Percentiles rank a stretch among this genome's conserved stretches.
These are phyloP conservation scores for Sericinus montela DNA, from an alignment of 2,888 invertebrate species.

Conservation along the genomic window DNA sequence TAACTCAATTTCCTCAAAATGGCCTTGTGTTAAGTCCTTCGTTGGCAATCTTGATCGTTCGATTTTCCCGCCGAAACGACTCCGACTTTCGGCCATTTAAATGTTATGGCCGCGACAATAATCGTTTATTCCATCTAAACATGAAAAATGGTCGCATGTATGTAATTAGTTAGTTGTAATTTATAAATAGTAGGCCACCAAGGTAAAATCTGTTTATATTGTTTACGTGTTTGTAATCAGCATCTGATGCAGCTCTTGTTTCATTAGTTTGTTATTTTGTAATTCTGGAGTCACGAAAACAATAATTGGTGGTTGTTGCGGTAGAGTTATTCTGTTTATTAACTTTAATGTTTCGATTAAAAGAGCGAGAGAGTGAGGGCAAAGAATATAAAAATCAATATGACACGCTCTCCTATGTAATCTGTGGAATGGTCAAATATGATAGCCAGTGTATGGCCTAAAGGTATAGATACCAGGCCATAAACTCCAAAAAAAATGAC, in stretches of 20 bases:
- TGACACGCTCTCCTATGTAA: no score
- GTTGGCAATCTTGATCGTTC: constrained; percentile 3
- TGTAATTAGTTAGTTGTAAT: constrained; percentile 14
- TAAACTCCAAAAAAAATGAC: no score
- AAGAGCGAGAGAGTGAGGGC: no score
- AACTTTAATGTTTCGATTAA: no score
- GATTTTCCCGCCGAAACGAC: constrained; percentile 20
- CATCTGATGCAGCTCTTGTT: neutral
- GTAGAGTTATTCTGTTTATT: neutral
- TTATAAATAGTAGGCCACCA: constrained; percentile 6
- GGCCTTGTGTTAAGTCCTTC: constrained; percentile 10
- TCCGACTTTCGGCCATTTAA: constrained; percentile 17
- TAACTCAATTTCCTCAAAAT: constrained; percentile 7
- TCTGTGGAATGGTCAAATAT: no score
- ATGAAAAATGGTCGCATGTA: constrained; percentile 22
- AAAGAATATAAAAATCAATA: no score
- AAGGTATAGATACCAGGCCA: no score
- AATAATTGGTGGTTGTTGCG: neutral
- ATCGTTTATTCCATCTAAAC: constrained; percentile 23
- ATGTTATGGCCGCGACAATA: constrained; percentile 9
- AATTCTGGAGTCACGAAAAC: constrained; percentile 9
- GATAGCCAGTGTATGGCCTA: no score
- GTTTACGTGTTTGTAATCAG: constrained; percentile 10
- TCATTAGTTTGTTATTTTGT: neutral
- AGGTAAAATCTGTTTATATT: neutral